Conservation (phyloP, 2,888 invertebrate genomes). For the Podabrus alpinus region DNA sequence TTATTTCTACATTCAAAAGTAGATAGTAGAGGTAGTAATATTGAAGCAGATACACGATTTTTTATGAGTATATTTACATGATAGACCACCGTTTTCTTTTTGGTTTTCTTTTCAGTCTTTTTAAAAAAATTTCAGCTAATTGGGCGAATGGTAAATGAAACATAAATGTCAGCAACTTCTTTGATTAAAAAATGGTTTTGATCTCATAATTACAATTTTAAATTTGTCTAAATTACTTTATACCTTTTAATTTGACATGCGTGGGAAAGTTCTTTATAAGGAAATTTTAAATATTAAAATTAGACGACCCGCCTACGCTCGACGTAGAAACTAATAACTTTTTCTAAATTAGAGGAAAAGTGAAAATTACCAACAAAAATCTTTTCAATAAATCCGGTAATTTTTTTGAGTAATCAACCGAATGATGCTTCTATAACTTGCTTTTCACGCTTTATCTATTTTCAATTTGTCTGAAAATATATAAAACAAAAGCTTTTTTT, state of each 20-base stretch:
- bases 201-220: background rate
- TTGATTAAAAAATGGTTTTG: background rate
- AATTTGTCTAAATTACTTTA: background rate
- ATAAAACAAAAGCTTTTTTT: background rate
- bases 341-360: background rate
- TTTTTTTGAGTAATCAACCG: background rate
- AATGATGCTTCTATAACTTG: background rate
- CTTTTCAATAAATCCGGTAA: background rate
- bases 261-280: background rate
- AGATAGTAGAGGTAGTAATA: background rate
- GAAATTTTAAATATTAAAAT: background rate
- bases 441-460: background rate
- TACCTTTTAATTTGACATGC: background rate
- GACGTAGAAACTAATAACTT: background rate
- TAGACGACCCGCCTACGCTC: background rate
- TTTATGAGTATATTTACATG: background rate
- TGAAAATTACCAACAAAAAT: background rate
- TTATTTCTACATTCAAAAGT: background rate
- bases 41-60: background rate
- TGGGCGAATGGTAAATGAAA: background rate
- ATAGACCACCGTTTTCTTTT: background rate
- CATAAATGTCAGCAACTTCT: background rate
- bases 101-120: background rate
- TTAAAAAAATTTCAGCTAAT: background rate
- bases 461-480: background rate